Percentiles rank a stretch among this genome's conserved stretches.
Evolutionary conservation across 2,113 vertebrate genomes (phyloP).

Genomic region (Alligator mississippiensis): DNA sequence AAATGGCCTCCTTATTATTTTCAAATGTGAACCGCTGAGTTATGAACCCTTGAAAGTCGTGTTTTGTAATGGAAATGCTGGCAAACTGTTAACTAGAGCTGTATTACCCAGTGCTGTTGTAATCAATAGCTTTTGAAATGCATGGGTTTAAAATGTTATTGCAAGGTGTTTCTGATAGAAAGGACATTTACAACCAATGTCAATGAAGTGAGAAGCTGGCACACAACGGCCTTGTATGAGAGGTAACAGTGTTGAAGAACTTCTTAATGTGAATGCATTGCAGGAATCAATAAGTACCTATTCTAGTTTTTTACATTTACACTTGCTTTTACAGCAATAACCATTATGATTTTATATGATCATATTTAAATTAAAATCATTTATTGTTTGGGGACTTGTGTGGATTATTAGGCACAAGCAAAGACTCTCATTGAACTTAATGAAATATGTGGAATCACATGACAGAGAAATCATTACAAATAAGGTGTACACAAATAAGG

Average conservation of each 20-base stretch:
- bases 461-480: slow-evolving; percentile 82
- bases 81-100: background rate
- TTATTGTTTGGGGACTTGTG: slow-evolving; percentile 43
- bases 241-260: background rate
- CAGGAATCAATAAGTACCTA: slow-evolving; percentile 44
- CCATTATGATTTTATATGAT: slow-evolving; percentile 48
- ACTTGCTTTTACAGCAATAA: slow-evolving; percentile 45
- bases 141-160: slow-evolving; percentile 52
- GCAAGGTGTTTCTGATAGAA: slow-evolving; percentile 34
- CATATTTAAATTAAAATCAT: slow-evolving; percentile 69
- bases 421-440: slow-evolving; percentile 62
- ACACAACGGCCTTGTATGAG: background rate
- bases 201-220: slow-evolving; percentile 21
- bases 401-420: slow-evolving; percentile 64
- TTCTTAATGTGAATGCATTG: slow-evolving; percentile 10
- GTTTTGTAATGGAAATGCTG: background rate
- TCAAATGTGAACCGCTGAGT: background rate
- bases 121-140: slow-evolving; percentile 48
- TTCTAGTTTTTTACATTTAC: slow-evolving; percentile 3
- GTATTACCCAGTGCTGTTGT: background rate
- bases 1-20: background rate
- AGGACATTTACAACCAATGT: slow-evolving; percentile 12
- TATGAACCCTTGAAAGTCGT: background rate
- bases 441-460: slow-evolving; percentile 61
- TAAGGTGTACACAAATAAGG: slow-evolving; percentile 75